Evolutionary conservation across 2,113 vertebrate species (phyloP).

Genomic region (Murina feae): DNA sequence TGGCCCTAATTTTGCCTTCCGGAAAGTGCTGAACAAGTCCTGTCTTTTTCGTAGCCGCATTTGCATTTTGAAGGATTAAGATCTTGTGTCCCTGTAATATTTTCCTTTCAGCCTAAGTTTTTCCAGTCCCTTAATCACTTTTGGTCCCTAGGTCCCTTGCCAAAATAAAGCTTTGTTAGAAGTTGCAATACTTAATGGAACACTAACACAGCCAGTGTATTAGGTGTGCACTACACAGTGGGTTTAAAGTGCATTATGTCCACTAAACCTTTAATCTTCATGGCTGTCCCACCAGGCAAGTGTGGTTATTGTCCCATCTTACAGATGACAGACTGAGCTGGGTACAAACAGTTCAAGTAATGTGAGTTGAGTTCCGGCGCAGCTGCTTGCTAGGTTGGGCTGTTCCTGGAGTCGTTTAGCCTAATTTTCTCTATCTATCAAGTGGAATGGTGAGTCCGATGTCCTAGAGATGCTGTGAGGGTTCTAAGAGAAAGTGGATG

Average conservation of each 20-base stretch:
- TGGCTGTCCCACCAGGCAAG: accelerated
- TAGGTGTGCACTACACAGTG: neutral
- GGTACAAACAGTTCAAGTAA: neutral
- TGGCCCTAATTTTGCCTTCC: conserved; percentile 3
- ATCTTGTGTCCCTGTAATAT: neutral
- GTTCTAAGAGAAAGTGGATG: neutral
- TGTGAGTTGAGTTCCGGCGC: neutral
- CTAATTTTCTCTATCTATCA: neutral
- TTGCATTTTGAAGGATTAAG: conserved; percentile 26
- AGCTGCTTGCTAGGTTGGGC: neutral
- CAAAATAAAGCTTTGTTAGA: neutral
- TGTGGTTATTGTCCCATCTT: neutral
- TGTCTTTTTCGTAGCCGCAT: neutral
- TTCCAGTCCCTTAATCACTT: neutral
- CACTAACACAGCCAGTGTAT: neutral
- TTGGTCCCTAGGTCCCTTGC: neutral
- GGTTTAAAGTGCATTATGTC: neutral
- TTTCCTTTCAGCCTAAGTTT: neutral
- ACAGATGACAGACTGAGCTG: neutral
- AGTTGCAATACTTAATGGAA: neutral
- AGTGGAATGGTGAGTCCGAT: too few species aligned
- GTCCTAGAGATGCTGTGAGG: neutral
- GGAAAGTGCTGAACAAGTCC: neutral
- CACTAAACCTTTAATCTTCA: neutral
- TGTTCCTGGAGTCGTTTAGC: neutral